phyloP scores from a whole-genome alignment of 2,797 vertebrate genomes.

The Microctenopoma steveboyesi region DNA sequence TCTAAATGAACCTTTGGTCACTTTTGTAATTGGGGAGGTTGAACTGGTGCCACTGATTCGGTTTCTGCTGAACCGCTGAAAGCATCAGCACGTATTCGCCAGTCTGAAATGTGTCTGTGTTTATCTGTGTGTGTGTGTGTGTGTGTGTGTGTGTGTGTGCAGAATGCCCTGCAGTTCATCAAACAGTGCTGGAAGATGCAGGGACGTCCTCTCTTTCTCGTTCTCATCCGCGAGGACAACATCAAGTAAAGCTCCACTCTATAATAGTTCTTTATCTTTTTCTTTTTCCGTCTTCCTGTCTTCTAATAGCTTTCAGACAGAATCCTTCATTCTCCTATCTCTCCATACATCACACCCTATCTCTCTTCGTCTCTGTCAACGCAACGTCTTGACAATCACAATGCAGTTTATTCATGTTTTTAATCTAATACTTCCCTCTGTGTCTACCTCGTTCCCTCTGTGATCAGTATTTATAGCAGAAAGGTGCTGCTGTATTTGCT shows the following conservation, averaged over 20 bases:
- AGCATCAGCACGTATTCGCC: background rate
- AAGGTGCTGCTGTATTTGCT: constrained; percentile 52
- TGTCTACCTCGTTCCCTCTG: background rate
- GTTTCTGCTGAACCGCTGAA: constrained; percentile 9
- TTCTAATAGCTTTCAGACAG: constrained; percentile 28
- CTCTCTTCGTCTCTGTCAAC: constrained; percentile 11
- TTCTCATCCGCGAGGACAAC: constrained; percentile 97
- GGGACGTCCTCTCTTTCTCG: constrained; percentile 94
- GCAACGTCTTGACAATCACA: constrained; percentile 24
- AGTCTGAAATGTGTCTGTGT: constrained; percentile 14
- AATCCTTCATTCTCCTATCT: constrained; percentile 16
- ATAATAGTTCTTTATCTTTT: constrained; percentile 31
- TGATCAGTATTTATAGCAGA: constrained; percentile 36
- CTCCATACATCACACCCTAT: constrained; percentile 27
- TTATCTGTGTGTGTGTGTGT: constrained; percentile 12
- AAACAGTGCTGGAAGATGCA: constrained; percentile 99
- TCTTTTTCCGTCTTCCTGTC: constrained; percentile 18
- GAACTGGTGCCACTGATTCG: constrained; percentile 18
- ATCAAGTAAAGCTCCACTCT: constrained; percentile 87
- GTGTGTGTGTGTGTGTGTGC: constrained; percentile 39
- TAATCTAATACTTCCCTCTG: constrained; percentile 6
- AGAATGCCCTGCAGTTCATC: constrained; percentile 98
- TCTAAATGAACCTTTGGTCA: background rate
- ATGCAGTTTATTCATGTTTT: constrained; percentile 17
- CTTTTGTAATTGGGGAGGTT: background rate